Conservation (phyloP, 2,888 invertebrate genomes). For the Celastrina argiolus region DNA sequence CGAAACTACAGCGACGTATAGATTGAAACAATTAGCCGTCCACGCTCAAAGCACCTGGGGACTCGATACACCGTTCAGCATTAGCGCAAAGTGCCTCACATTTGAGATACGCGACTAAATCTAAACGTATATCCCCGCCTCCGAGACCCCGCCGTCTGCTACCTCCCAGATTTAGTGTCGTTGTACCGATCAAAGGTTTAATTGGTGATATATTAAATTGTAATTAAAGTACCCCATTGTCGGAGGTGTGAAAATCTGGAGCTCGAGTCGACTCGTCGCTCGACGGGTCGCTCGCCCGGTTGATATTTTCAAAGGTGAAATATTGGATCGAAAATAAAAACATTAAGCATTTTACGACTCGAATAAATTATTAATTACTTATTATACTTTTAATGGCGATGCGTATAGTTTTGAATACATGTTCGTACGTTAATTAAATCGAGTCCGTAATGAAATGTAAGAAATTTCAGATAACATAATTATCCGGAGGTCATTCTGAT, state of each 20-base stretch:
- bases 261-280: constrained; percentile 42
- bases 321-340: constrained; percentile 19
- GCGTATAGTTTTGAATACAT: constrained; percentile 5
- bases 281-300: constrained; percentile 29
- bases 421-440: constrained; percentile 6
- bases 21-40: constrained; percentile 43
- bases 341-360: constrained; percentile 5
- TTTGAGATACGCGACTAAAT: constrained; percentile 35
- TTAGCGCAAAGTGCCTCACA: constrained; percentile 35
- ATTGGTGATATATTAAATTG: constrained; percentile 75
- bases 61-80: constrained; percentile 42
- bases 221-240: constrained; percentile 69
- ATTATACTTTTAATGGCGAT: neutral
- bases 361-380: constrained; percentile 7
- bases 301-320: neutral
- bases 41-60: constrained; percentile 45
- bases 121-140: constrained; percentile 31
- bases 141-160: constrained; percentile 30
- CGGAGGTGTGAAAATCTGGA: constrained; percentile 59
- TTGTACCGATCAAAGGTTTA: constrained; percentile 65
- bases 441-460: constrained; percentile 14
- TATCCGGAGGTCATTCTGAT: constrained; percentile 47
- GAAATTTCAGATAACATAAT: constrained; percentile 33
- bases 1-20: constrained; percentile 34
- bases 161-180: constrained; percentile 47